phyloP scores from a whole-genome alignment of 2,113 vertebrate genomes.

The Scalopus aquaticus region DNA sequence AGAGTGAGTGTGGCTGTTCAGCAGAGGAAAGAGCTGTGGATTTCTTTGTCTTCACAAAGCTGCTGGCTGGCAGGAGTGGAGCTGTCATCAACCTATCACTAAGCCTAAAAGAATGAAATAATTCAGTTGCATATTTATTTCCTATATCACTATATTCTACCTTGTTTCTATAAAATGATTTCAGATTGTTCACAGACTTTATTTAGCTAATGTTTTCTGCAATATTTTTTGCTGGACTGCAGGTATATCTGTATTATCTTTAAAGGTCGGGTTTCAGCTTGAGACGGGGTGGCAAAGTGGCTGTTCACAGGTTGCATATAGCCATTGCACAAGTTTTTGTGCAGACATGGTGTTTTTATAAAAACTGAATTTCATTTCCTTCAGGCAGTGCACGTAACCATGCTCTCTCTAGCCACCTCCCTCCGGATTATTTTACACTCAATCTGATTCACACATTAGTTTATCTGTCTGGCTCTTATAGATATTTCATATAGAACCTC shows the following conservation, averaged over 20 bases:
- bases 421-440: not conserved
- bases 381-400: not conserved
- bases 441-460: not conserved
- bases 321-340: not conserved
- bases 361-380: not conserved
- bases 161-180: not conserved
- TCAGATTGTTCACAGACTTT: not conserved
- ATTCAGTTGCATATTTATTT: not conserved
- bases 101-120: not conserved
- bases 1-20: too few relatives aligned
- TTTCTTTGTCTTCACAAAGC: not conserved
- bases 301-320: not conserved
- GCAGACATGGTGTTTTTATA: not conserved
- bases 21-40: not conserved
- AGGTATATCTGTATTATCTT: not conserved
- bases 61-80: not conserved
- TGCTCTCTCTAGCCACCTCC: not conserved
- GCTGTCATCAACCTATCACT: not conserved
- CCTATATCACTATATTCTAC: not conserved
- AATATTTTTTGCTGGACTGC: not conserved
- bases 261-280: slow-evolving; percentile 5
- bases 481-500: not conserved
- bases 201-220: not conserved
- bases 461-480: not conserved
- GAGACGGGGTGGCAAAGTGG: not conserved